Conservation (phyloP, 2,113 vertebrate genomes). For the Hippopotamus amphibius region DNA sequence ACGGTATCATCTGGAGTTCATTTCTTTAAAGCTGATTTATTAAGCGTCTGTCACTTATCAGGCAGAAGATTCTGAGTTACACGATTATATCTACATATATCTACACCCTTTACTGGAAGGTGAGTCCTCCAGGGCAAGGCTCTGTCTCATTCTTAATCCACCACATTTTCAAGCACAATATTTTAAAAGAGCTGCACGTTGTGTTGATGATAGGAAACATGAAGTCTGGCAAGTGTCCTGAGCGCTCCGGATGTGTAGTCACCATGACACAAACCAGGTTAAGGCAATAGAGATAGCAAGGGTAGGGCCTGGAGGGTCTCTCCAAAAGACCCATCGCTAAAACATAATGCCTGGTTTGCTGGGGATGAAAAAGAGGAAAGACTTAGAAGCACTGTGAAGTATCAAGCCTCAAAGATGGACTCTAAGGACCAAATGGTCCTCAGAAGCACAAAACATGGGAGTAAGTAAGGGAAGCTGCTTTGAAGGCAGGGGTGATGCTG, state of each 20-base stretch:
- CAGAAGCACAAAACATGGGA: background rate
- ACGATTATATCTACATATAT: background rate
- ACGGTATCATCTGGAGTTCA: background rate
- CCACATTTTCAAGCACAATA: background rate
- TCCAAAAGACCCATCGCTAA: background rate
- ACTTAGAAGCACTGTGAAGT: background rate
- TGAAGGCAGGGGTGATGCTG: too few relatives aligned
- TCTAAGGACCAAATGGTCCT: background rate
- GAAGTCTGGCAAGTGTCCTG: background rate
- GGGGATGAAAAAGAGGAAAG: background rate
- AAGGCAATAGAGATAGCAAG: background rate
- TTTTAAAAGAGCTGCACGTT: background rate
- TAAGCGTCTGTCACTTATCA: background rate
- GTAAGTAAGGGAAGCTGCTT: background rate
- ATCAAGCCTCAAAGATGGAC: background rate
- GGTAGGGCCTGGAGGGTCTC: background rate
- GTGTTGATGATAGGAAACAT: background rate
- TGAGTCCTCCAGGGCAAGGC: background rate
- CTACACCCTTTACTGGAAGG: background rate
- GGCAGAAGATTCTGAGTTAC: background rate
- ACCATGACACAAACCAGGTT: background rate
- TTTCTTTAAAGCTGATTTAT: conserved; percentile 23
- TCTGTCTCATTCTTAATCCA: background rate
- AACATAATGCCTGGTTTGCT: background rate
- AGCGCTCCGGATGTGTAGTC: background rate